Evolutionary conservation across 2,113 vertebrate genomes (phyloP), one percentile per base, ranked within the genome.

Genomic region (Pygoscelis adeliae): DNA sequence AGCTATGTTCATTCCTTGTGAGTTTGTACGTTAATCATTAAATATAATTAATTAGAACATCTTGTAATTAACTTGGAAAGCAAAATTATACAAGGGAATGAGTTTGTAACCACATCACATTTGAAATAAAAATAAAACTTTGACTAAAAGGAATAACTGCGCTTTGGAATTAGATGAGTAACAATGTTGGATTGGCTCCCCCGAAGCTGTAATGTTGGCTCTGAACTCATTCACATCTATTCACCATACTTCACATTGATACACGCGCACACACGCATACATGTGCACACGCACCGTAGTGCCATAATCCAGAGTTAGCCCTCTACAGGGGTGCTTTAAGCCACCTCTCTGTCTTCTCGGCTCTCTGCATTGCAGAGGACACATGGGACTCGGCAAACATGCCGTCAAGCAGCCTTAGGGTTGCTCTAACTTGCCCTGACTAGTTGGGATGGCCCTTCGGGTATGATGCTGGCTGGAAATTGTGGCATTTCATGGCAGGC

Each of bases 1-100:
- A 96, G 95, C 95, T 93, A 91, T 95, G 95, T 87, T 98, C 95
- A 90, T 97, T 96, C 97, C 94, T 93, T 97, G 93, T 97, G 95
- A 93, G 81, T 97, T 97, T 97, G 97, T 97, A 97, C 97, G 97
- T 98, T 98, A 97, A 98, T 97, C 96, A 97, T 98, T 98, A 98
- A 97, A 97, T 97, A 90, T 97, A 98, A 98, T 98, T 97, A 97
- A 98, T 98, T 97, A 97, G 95, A 97, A 97, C 97, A 97, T 97
- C 97, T 97, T 91, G 93, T 97, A 97, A 97, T 98, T 98, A 98
- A 98, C 97, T 97, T 97, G 94, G 96, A 97, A 97, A 97, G 97
- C 93, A 95, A 97, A 97, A 98, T 97, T 98, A 97, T 96, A 93
- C 88, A 73, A 95, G 97, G 95, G 97, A 97, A 98, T 98, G 97